Evolutionary conservation across 1,140 invertebrate genomes (phyloP), one percentile per base, ranked within the genome.

Genomic region (Euschistus heros): DNA sequence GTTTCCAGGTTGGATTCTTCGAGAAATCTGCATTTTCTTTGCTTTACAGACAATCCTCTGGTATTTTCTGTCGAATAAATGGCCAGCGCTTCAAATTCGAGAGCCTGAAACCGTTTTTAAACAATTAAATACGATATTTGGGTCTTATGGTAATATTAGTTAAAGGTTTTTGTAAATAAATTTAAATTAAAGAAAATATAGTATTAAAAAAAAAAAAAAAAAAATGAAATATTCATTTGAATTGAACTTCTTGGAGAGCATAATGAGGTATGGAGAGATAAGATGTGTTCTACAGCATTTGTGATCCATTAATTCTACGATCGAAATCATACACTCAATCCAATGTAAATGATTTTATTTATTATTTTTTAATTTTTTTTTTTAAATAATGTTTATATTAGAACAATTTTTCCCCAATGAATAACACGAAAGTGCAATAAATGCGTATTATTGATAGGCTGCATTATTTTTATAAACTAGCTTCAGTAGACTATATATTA

Each of bases 1-100:
- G 83, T 80, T 55, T 73, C 69, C 30, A 85, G 71, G 61, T 85
- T 80, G n/a, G 76, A 75, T 74, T 87, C 85, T 65, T 83, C 73
- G 17, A 77, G 75, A 69, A 84, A 85, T 5, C 83, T 77, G 69
- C 85, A 87, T 67, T 83, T 81, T 62, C 85, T 75, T 69, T 87
- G 85, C 15, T 59, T 33, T 2, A 59, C 74, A 70, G 26, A 66
- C 60, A 67, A 73, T 62, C 46, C 72, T 69, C 27, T n/a, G 14
- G 55, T 37, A 0, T 59, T 46, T 10, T 62, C 30, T 3, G 67
- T 60, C 20, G 62, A 64, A 18, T 47, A 54, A 22, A 65, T 65
- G n/a, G 18, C 46, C 17, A 65, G 37, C 5, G 17, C 64, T 24
- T 57, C 22, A 18, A 59, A 15, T 26, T 20, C 17, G n/a, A 44